A percentile compares a stretch with the other conserved stretches of the same genome.
These are phyloP conservation scores for Acleris emargana DNA, from an alignment of 2,888 invertebrate genomes.

Conservation along the genomic window DNA sequence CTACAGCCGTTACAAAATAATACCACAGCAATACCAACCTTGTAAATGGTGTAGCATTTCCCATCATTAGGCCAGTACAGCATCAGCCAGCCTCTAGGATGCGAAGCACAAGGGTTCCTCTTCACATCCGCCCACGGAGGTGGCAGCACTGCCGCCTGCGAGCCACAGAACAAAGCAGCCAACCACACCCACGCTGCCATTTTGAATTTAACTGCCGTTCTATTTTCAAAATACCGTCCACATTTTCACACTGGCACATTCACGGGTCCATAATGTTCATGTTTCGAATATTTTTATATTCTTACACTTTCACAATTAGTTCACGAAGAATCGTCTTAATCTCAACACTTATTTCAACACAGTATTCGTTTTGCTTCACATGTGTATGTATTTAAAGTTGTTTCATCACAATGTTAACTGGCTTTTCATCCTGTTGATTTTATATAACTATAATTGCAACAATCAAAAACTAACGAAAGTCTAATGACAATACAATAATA, in stretches of 20 bases:
- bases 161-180: constrained; percentile 69
- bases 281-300: not conserved
- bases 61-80: constrained; percentile 93
- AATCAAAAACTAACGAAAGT: too few species aligned
- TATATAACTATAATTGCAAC: too few species aligned
- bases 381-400: too few species aligned
- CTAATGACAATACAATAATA: too few species aligned
- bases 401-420: too few species aligned
- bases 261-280: not conserved
- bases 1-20: not conserved
- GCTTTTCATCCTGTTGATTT: too few species aligned
- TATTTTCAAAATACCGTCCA: constrained; percentile 35
- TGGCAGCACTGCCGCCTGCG: constrained; percentile 87
- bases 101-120: constrained; percentile 91
- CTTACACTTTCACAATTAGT: too few species aligned
- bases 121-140: constrained; percentile 94
- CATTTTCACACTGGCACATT: constrained; percentile 41
- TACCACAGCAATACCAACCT: constrained; percentile 67
- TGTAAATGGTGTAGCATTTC: constrained; percentile 94
- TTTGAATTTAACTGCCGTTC: constrained; percentile 39
- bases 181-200: constrained; percentile 74
- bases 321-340: too few species aligned
- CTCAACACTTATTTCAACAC: too few species aligned
- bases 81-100: constrained; percentile 93
- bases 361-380: too few species aligned